Evolutionary conservation across 2,888 invertebrate species (phyloP).

Genomic region (Lymantria monacha): DNA sequence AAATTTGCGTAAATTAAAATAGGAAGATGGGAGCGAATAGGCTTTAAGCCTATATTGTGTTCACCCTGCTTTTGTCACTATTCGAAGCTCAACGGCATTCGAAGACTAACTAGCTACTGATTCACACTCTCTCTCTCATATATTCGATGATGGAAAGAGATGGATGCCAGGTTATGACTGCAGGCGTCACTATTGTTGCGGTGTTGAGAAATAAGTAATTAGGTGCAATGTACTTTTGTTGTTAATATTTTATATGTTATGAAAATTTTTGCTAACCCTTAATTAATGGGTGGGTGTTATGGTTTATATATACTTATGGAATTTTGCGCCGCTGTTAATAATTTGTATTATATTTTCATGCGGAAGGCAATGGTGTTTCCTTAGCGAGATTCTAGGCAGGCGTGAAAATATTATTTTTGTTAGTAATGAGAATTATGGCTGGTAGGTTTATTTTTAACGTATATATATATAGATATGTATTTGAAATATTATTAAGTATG

Average conservation of each 20-base stretch:
- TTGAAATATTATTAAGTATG: too few relatives aligned
- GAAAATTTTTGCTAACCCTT: conserved; percentile 34
- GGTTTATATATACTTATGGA: not conserved
- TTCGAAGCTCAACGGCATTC: conserved; percentile 52
- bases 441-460: too few relatives aligned
- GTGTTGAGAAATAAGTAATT: conserved; percentile 73
- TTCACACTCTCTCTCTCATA: conserved; percentile 22
- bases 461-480: too few relatives aligned
- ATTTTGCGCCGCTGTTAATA: not conserved
- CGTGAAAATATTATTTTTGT: not conserved
- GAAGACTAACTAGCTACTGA: conserved; percentile 68
- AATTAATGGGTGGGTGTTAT: conserved; percentile 26
- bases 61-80: conserved; percentile 62
- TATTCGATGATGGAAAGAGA: conserved; percentile 22
- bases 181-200: conserved; percentile 60
- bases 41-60: conserved; percentile 65
- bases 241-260: conserved; percentile 40
- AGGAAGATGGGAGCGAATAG: conserved; percentile 80
- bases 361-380: not conserved
- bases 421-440: not conserved
- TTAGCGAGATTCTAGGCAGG: not conserved
- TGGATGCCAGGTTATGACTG: conserved; percentile 48
- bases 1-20: conserved; percentile 83
- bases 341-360: conserved; percentile 1
- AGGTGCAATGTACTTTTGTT: conserved; percentile 60